Evolutionary conservation across 2,888 invertebrate genomes (phyloP), one percentile per base, ranked within the genome.

Genomic region (Dromius quadrimaculatus): DNA sequence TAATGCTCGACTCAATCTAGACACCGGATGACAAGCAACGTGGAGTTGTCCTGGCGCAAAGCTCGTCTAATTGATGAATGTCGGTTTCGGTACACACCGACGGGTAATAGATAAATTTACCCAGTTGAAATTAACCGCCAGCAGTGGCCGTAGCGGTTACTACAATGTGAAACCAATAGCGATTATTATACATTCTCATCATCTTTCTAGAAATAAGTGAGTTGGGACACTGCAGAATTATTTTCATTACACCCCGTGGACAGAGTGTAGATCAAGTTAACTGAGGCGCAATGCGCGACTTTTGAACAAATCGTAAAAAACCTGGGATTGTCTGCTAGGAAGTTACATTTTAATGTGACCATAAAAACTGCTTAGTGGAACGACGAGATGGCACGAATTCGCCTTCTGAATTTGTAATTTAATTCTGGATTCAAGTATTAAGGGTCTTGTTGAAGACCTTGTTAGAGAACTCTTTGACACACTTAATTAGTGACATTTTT

Each of bases 301-400:
- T 63, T 47, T 45, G 64, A 64, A 64, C 64, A 64, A 64, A 45
- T 59, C 59, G 36, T 59, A 59, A 59, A 59, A 59, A 59, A 59
- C 36, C 28, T 36, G 17, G n/a, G 59, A 59, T 59, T 59, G 59
- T 59, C 59, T 19, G 36, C 20, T 47, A 64, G 64, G 38, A 63
- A 63, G 63, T 63, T 63, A 41, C 43, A 63, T 63, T 28, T 63
- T 63, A 63, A 64, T 64, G 64, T 19, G 45, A 28, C 13, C 43
- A 64, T 64, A 64, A 47, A 47, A 64, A 64, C 64, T 8, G 17
- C 32, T 43, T 17, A 63, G 23, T 41, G 17, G 15, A 47, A 47
- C 22, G 5, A 13, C 28, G 38, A 59, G 28, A 36, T 36, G 9
- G 28, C 9, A 1, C 5, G 28, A 47, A n/a, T 22, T 28, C 47